A percentile compares a stretch with the other conserved stretches of the same genome.
Evolutionary conservation across 2,888 invertebrate species (phyloP).

Genomic region (Caenorhabditis auriculariae): DNA sequence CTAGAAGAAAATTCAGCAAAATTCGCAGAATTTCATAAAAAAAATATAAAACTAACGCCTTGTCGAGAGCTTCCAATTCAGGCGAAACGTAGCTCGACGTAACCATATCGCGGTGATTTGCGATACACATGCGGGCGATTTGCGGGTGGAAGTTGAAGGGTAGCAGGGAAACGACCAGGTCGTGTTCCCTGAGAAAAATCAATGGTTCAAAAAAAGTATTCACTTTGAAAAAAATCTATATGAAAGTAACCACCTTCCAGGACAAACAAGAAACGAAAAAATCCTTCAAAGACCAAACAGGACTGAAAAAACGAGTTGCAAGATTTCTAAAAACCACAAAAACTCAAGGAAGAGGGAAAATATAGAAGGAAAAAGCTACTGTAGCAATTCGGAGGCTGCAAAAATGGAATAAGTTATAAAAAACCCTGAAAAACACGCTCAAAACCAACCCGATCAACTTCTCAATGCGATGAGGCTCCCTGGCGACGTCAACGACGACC

Average conservation of each 20-base stretch:
- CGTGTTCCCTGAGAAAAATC: conserved; percentile 68
- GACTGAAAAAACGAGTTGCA: too few species aligned
- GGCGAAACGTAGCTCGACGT: conserved; percentile 92
- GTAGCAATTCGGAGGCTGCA: too few species aligned
- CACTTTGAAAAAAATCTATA: too few species aligned
- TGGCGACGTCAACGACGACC: conserved; percentile 80
- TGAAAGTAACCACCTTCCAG: too few species aligned
- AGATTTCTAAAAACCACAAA: too few species aligned
- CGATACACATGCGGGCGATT: conserved; percentile 82
- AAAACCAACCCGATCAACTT: conserved; percentile 72
- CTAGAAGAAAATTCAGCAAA: background rate
- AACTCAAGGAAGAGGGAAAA: too few species aligned
- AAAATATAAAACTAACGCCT: conserved; percentile 35
- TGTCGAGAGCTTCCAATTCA: conserved; percentile 73
- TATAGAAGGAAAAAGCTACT: too few species aligned
- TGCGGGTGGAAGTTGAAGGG: conserved; percentile 86
- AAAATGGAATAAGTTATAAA: too few species aligned
- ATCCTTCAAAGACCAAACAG: too few species aligned
- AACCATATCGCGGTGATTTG: conserved; percentile 85
- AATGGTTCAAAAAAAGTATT: too few species aligned
- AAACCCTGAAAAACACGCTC: too few species aligned
- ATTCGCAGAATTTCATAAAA: background rate
- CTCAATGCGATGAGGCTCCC: conserved; percentile 73
- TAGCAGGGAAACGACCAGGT: conserved; percentile 74
- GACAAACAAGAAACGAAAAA: too few species aligned